Base-by-base conservation (phyloP, 2,888 invertebrate species). In the Aphelenchoides bicaudatus region DNA sequence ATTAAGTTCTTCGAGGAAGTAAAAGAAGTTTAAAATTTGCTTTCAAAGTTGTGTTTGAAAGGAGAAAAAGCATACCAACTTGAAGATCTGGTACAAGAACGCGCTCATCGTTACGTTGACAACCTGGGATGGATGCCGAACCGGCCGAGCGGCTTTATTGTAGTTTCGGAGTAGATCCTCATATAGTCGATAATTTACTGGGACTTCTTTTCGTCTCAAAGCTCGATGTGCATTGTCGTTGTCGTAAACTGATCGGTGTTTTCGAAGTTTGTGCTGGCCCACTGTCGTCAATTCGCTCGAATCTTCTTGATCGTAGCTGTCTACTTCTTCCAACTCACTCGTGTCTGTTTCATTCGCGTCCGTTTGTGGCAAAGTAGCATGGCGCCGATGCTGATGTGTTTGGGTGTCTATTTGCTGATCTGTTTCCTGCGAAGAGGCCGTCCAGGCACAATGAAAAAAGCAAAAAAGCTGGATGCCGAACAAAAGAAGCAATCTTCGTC, bases 41-140 rank as follows among this genome's bases (percentile, higher is more conserved):
- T 43, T 13, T 43, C 16, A 10, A 43, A 10, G 52, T 52, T 55
- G 21, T 29, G 37, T 56, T 19, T n/a, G 29, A 53, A 2, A 56
- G n/a, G 34, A 30, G 59, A 49, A 2, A 23, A 50, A 37, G 61
- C 68, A 61, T 30, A 76, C 76, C 67, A 78, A 55, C 59, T 78
- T 74, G 48, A 78, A 73, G 60, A 76, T 74, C 59, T 78, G 76
- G 61, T 78, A 78, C 25, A 78, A 61, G 48, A 78, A 76, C 6
- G 73, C 73, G 51, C 68, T 69, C 73, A 76, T 73, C 23, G 75
- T 71, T 1, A 78, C 76, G 47, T 58, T 58, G 29, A 79, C 72
- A 39, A 75, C 68, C 38, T 78, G 70, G 50, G 65, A 68, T 8
- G 76, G 77, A 68, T 78, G 75, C 4, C 71, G 72, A 3, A 77